Evolutionary conservation across 37 sponge, comb jelly and placozoan genomes (phyloP).

Genomic region (Eunapius fragilis): DNA sequence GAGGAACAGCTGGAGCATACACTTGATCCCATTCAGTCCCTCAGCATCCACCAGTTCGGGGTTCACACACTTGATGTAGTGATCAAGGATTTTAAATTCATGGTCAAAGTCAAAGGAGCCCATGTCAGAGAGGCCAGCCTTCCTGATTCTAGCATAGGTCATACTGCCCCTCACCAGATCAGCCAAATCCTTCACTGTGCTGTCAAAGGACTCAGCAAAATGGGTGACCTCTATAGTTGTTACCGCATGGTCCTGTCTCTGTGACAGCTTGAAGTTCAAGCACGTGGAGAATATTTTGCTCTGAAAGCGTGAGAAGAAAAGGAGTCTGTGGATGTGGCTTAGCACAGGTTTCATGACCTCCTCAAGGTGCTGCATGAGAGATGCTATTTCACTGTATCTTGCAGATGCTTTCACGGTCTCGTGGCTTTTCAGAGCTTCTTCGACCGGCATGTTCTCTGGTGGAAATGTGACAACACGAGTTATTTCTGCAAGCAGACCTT

Average conservation of each 20-base stretch:
- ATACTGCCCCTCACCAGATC: conserved; percentile 54
- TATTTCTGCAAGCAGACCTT: background rate
- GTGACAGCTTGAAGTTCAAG: background rate
- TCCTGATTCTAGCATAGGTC: conserved; percentile 47
- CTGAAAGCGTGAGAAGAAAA: background rate
- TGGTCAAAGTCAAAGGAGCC: conserved; percentile 48
- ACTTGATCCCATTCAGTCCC: conserved; percentile 51
- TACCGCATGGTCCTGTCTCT: background rate
- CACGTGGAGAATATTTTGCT: background rate
- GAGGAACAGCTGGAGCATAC: conserved; percentile 75
- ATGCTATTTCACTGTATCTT: conserved; percentile 2
- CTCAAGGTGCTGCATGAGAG: conserved; percentile 11
- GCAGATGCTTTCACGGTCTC: background rate
- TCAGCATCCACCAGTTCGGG: conserved; percentile 14
- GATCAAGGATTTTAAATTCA: conserved; percentile 47
- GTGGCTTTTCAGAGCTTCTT: background rate
- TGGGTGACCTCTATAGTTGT: background rate
- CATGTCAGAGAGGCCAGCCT: conserved; percentile 34
- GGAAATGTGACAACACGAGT: conserved; percentile 33
- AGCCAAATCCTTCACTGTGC: conserved; percentile 39
- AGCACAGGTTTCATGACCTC: conserved; percentile 33
- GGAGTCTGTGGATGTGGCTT: conserved; percentile 8
- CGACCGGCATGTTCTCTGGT: conserved; percentile 10
- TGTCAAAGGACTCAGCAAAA: conserved; percentile 37
- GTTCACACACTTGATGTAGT: conserved; percentile 25